Conservation (phyloP, 2,113 vertebrate genomes). For the Clarias batrachus region DNA sequence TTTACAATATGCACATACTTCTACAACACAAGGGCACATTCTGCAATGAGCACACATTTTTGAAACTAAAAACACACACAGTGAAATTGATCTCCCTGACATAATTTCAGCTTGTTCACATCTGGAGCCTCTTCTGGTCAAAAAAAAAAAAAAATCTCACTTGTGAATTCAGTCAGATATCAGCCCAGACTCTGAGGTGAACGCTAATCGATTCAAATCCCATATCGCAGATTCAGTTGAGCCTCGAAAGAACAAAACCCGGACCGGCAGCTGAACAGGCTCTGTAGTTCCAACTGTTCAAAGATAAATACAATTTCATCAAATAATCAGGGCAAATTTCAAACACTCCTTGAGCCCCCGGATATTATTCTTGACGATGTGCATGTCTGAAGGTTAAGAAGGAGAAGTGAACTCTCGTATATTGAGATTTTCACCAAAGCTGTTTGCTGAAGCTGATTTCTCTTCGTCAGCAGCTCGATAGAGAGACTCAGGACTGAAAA, state of each 20-base stretch:
- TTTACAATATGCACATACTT: neutral
- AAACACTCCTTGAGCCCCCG: neutral
- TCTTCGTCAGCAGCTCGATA: slow-evolving; percentile 30
- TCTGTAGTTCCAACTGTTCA: slow-evolving; percentile 38
- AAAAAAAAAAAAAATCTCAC: neutral
- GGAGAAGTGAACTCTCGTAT: slow-evolving; percentile 12
- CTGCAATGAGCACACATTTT: neutral
- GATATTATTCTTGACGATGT: slow-evolving; percentile 4
- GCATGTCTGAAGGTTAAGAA: slow-evolving; percentile 31
- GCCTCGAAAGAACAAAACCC: slow-evolving; percentile 40
- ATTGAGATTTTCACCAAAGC: slow-evolving; percentile 14
- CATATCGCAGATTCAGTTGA: slow-evolving; percentile 39
- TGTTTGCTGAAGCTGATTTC: slow-evolving; percentile 12
- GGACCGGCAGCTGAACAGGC: slow-evolving; percentile 29
- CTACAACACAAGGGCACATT: neutral
- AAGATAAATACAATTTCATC: slow-evolving; percentile 35
- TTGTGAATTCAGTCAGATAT: slow-evolving; percentile 54
- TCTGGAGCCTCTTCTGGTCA: neutral
- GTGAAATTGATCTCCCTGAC: slow-evolving; percentile 4
- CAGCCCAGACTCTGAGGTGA: slow-evolving; percentile 11
- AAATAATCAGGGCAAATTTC: slow-evolving; percentile 20
- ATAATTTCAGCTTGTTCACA: neutral
- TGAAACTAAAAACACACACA: neutral
- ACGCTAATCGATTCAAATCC: slow-evolving; percentile 53
- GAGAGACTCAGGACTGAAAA: slow-evolving; percentile 8